These are phyloP conservation scores for Paramuricea clavata DNA, from an alignment of 92 coral and sea anemone species.

Conservation along the genomic window DNA sequence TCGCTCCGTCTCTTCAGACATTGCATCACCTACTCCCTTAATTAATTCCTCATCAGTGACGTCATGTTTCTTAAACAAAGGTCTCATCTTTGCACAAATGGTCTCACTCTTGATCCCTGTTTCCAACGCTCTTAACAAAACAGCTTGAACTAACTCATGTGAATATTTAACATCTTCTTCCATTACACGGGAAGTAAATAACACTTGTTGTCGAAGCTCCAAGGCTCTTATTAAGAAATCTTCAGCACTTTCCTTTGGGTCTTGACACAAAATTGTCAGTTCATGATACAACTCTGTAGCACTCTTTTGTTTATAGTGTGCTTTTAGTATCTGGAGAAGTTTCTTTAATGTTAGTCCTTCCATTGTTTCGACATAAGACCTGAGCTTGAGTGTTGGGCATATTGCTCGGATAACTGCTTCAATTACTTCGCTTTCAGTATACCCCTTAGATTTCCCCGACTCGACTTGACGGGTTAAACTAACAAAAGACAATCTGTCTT, in stretches of 20 bases:
- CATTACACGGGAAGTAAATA: no score
- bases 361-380: conserved; percentile 63
- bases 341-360: conserved; percentile 54
- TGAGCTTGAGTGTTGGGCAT: conserved; percentile 62
- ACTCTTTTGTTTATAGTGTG: no score
- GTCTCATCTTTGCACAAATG: no score
- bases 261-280: no score
- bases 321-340: conserved; percentile 57
- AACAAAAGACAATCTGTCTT: conserved; percentile 55
- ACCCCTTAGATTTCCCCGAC: conserved; percentile 55
- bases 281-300: no score
- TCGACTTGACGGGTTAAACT: conserved; percentile 65
- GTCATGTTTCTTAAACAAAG: no score
- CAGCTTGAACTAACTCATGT: no score
- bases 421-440: conserved; percentile 61
- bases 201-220: no score
- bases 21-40: conserved; percentile 20
- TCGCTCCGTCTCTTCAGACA: conserved; percentile 40
- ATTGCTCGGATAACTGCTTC: conserved; percentile 68
- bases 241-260: no score
- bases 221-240: no score
- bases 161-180: conserved; percentile 19
- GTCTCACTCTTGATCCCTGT: no score
- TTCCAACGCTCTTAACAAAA: no score
- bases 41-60: conserved; percentile 24